Evolutionary conservation across 2,113 vertebrate genomes (phyloP).

Genomic region (Oncorhynchus clarkii): DNA sequence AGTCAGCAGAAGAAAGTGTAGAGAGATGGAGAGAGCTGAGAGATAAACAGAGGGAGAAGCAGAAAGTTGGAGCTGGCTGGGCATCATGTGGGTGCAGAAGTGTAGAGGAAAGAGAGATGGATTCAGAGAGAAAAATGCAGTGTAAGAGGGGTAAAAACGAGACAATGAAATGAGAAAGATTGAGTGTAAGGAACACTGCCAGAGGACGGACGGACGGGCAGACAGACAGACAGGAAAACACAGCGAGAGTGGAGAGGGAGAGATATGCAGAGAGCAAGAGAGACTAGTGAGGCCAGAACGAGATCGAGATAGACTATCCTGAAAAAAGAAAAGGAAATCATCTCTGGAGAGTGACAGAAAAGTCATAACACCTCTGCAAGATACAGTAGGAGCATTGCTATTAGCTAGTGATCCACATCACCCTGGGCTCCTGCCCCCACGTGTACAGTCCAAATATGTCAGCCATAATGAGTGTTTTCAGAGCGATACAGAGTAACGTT

Average conservation of each 20-base stretch:
- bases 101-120: neutral
- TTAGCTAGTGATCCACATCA: neutral
- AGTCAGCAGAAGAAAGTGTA: neutral
- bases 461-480: conserved; percentile 43
- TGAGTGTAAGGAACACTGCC: neutral
- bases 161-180: neutral
- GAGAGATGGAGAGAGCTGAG: neutral
- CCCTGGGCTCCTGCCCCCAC: neutral
- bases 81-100: neutral
- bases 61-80: neutral
- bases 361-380: neutral
- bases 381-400: no score
- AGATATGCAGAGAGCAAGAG: no score
- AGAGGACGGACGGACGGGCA: neutral
- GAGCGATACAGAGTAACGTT: conserved; percentile 41
- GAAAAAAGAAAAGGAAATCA: neutral
- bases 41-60: neutral
- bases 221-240: neutral
- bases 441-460: conserved; percentile 18
- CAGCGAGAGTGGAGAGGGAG: neutral
- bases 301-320: neutral
- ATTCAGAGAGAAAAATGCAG: neutral
- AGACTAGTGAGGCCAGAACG: neutral
- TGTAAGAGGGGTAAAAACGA: neutral
- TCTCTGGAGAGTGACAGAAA: neutral